A percentile compares a stretch with the other conserved stretches of the same genome.
phyloP scores from a whole-genome alignment of 2,113 vertebrate genomes.

The Syrmaticus mikado region DNA sequence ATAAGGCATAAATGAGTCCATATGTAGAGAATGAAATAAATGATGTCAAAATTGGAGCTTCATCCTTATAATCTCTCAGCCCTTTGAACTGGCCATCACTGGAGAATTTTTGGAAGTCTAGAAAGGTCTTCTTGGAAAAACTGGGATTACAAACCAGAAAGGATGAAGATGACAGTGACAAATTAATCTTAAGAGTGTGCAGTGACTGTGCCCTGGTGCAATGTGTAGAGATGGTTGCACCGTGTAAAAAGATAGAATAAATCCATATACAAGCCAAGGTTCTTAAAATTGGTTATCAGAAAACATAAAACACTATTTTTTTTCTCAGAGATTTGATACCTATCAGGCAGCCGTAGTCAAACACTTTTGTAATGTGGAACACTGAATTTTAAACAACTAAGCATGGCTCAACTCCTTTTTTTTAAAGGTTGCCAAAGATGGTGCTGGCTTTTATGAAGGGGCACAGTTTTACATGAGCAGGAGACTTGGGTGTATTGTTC shows the following conservation, averaged over 20 bases:
- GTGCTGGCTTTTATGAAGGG: background rate
- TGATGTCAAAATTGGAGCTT: background rate
- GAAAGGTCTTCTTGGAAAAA: background rate
- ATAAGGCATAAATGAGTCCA: background rate
- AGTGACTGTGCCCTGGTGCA: background rate
- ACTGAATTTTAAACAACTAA: background rate
- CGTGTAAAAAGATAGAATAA: background rate
- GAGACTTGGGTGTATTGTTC: background rate
- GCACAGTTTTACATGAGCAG: background rate
- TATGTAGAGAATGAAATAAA: background rate
- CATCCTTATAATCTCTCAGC: background rate
- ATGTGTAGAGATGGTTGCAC: background rate
- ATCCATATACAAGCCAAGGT: background rate
- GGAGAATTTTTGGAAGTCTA: background rate
- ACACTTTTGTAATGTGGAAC: background rate
- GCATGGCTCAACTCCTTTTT: background rate
- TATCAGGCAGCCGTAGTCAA: background rate
- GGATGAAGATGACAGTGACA: background rate
- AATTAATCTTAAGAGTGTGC: background rate
- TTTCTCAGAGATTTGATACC: background rate
- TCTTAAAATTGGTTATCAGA: background rate
- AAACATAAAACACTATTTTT: background rate
- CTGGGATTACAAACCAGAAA: background rate
- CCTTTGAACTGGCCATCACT: background rate
- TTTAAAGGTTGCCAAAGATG: background rate